phyloP scores from a whole-genome alignment of 2,113 vertebrate genomes.

The Mesocricetus auratus region DNA sequence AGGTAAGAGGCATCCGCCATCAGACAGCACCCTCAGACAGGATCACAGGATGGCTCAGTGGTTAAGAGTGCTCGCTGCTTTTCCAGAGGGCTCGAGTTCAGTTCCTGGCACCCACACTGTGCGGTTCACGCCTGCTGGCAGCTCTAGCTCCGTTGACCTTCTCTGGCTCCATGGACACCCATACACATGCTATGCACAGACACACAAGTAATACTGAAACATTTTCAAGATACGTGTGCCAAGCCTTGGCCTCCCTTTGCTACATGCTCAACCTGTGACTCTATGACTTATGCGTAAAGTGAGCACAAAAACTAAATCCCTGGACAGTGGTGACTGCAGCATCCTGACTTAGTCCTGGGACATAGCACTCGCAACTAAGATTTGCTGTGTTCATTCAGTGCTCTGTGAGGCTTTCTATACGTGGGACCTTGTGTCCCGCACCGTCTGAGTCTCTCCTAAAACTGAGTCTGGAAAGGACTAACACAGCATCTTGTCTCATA shows the following conservation, averaged over 20 bases:
- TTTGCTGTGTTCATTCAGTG: accelerated
- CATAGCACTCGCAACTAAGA: accelerated
- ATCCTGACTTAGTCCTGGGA: neutral
- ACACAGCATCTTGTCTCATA: neutral
- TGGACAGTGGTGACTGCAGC: accelerated
- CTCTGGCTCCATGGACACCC: neutral
- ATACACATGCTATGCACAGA: accelerated
- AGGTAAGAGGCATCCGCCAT: neutral
- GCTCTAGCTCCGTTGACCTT: neutral
- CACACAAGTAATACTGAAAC: neutral
- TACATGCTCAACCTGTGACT: accelerated
- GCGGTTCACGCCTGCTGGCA: neutral
- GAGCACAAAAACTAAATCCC: accelerated
- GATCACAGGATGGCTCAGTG: accelerated
- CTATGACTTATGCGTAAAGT: accelerated
- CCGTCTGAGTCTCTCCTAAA: neutral
- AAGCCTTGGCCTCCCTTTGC: neutral
- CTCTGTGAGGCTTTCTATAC: accelerated
- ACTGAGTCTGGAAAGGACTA: neutral
- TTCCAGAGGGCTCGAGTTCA: too few relatives aligned
- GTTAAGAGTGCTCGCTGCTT: neutral
- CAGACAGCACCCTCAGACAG: neutral
- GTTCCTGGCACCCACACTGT: neutral
- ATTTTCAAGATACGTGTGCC: neutral
- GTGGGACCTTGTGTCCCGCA: accelerated